These are phyloP conservation scores for Takifugu flavidus DNA, from an alignment of 2,113 vertebrate genomes.

Conservation along the genomic window DNA sequence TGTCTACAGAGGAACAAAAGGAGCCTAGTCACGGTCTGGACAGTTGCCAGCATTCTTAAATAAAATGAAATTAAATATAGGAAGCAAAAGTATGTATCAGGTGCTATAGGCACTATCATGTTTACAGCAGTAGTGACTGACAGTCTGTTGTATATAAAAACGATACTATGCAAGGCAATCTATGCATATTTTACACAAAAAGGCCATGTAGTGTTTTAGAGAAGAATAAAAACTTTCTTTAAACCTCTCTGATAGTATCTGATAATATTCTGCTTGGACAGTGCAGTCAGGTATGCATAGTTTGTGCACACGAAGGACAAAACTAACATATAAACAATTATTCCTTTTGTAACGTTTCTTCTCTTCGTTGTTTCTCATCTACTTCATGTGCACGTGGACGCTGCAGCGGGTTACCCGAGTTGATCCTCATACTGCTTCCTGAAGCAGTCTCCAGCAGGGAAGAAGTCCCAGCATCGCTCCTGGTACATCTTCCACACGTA, in stretches of 20 bases:
- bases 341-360: conserved; percentile 12
- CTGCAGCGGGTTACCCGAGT: conserved; percentile 74
- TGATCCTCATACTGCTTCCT: conserved; percentile 93
- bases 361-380: background rate
- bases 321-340: conserved; percentile 33
- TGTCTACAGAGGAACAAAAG: conserved; percentile 12
- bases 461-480: conserved; percentile 93
- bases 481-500: conserved; percentile 96
- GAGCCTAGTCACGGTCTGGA: conserved; percentile 27
- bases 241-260: conserved; percentile 1
- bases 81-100: conserved; percentile 31
- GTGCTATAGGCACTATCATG: conserved; percentile 64
- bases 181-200: conserved; percentile 36
- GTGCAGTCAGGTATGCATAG: conserved; percentile 60
- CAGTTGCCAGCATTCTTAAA: conserved; percentile 22
- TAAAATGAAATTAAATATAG: conserved; percentile 45
- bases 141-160: conserved; percentile 39
- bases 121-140: conserved; percentile 55
- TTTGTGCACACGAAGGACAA: conserved; percentile 37
- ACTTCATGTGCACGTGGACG: background rate
- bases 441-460: conserved; percentile 91
- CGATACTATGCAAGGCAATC: conserved; percentile 46
- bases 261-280: conserved; percentile 34
- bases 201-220: conserved; percentile 52
- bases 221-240: conserved; percentile 23